phyloP scores from a whole-genome alignment of 30 jellyfish, hydroid and myxozoan species.

The Mastigias papua region DNA sequence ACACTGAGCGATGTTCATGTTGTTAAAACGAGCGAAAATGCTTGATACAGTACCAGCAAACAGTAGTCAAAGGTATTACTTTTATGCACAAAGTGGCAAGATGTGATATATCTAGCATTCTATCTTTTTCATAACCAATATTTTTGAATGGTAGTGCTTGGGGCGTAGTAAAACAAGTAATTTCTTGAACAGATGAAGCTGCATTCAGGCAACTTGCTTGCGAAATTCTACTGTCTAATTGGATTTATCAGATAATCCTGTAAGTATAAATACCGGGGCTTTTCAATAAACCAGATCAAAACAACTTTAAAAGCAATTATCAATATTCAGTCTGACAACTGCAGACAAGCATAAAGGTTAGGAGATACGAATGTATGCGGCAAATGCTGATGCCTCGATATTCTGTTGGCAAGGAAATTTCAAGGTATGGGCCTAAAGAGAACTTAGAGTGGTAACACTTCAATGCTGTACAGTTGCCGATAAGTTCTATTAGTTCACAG shows the following conservation, averaged over 20 bases:
- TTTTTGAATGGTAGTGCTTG: neutral
- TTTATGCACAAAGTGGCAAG: neutral
- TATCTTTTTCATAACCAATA: neutral
- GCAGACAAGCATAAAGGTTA: neutral
- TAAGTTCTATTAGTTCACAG: neutral
- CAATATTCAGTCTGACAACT: neutral
- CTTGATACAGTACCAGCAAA: too few species aligned
- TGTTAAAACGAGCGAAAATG: too few species aligned
- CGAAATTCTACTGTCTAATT: too few species aligned
- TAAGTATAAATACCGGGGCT: neutral
- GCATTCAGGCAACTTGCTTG: neutral
- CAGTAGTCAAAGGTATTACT: too few species aligned
- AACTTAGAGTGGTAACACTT: neutral
- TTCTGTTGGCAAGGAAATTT: neutral
- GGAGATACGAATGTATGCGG: neutral
- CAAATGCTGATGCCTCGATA: neutral
- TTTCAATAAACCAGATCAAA: neutral
- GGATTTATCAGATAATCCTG: neutral
- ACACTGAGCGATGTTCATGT: too few species aligned
- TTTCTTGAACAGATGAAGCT: neutral
- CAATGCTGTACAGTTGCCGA: neutral
- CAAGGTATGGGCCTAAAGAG: neutral
- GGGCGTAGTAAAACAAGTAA: neutral
- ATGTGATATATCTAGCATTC: neutral
- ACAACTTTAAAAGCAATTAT: neutral